Percentiles rank a stretch among this genome's conserved stretches.
These are phyloP conservation scores for Amblyjoppa proteus DNA, from an alignment of 2,888 invertebrate genomes.

Conservation along the genomic window DNA sequence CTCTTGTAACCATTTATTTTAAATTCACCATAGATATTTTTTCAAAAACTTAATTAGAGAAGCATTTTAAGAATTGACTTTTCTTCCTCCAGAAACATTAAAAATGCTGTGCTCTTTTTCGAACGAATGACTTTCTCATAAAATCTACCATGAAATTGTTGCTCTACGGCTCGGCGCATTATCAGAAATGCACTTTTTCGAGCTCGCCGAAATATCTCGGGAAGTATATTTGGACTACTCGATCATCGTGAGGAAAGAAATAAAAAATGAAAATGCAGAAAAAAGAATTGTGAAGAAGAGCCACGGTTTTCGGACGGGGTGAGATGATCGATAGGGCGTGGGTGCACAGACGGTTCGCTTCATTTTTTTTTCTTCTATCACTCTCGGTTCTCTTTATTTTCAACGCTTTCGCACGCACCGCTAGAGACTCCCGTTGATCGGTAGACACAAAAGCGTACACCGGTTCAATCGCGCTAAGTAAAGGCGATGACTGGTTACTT, in stretches of 20 bases:
- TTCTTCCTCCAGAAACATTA: neutral
- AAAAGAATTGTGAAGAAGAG: constrained; percentile 48
- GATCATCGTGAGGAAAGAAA: constrained; percentile 46
- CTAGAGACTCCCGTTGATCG: constrained; percentile 35
- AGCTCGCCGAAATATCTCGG: constrained; percentile 20
- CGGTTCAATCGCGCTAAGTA: constrained; percentile 78
- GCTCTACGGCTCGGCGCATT: neutral
- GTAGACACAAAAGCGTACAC: constrained; percentile 61
- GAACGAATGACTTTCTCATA: neutral
- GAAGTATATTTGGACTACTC: constrained; percentile 19
- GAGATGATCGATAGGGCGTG: constrained; percentile 66
- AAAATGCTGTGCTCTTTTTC: neutral
- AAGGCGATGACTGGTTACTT: constrained; percentile 83
- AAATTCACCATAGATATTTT: too few relatives aligned
- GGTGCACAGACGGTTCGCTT: constrained; percentile 25
- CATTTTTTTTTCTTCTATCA: constrained; percentile 18
- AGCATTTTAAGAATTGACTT: too few relatives aligned
- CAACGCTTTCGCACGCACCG: constrained; percentile 63
- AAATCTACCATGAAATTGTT: neutral
- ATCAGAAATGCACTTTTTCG: neutral
- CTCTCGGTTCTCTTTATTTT: constrained; percentile 52
- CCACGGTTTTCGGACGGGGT: constrained; percentile 36
- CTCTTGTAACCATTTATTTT: too few relatives aligned
- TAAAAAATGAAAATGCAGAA: constrained; percentile 49
- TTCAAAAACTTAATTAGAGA: too few relatives aligned